Base-by-base conservation (phyloP, 2,888 invertebrate species). In the Acrocera orbiculus region DNA sequence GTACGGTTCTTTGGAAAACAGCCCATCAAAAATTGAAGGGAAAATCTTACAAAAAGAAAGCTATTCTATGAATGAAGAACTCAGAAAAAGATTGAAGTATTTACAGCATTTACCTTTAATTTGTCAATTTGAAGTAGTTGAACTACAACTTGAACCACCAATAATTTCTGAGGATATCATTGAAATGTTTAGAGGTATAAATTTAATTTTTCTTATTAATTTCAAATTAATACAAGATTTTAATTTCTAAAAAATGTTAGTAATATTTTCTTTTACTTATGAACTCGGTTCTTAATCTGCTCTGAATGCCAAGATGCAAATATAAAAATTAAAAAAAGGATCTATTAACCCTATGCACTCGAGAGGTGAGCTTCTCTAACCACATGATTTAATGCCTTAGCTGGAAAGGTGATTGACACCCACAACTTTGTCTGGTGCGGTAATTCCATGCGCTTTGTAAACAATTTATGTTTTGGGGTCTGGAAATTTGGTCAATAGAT, bases 51-150 rank as follows among this genome's bases (percentile, higher is more conserved):
- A 90, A 49, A 79, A 83, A 35, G 90, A 93, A 51, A 72, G 76
- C 2, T 73, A 80, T 43, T 80, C 85, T 4, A 81, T 92, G 64
- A 81, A 73, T 14, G 81, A 83, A 63, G 82, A 85, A 47, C 49
- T 85, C 51, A 66, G 90, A 46, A 70, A 70, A 39, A 66, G 80
- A 28, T 62, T 81, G 44, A 67, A 80, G 30, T 85, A 81, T 49
- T 59, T 87, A 30, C 70, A 78, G 34, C 95, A 96, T 58, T 65
- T 96, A 46, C 93, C 95, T 1, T 64, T 92, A 6, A 81, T 86
- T 38, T 86, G 87, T 49, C 80, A 82, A 38, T 89, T 90, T 61
- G 81, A 87, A 49, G 70, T 93, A 23, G 86, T 83, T 23, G 95
- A 95, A 59, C 68, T 95, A 37, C 73, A 81, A 37, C 61, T 96